Base-by-base conservation (phyloP, 2,888 invertebrate species). In the Dusona sp. region DNA sequence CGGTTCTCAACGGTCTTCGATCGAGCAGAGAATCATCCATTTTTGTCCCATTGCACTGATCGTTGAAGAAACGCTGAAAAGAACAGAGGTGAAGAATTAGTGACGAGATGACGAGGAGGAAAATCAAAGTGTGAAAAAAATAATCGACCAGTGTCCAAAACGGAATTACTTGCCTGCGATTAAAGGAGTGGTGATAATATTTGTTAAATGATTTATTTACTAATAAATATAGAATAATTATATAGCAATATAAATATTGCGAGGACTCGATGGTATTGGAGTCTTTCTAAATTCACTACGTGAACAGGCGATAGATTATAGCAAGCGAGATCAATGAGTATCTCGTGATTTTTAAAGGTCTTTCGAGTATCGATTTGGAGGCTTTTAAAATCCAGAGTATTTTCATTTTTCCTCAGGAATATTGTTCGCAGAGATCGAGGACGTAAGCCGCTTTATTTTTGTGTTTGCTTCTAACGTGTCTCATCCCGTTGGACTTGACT, bases 391-490 rank as follows among this genome's bases (percentile, higher is more conserved):
- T 16, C 13, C 16, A 25, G 29, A 16, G 4, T 1, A n/a, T 29
- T 16, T n/a, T n/a, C 22, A 9, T 54, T 22, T 25, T 57, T 3
- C 25, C 25, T 61, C 61, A 61, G 0, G 6, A 29, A 61, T 16
- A 33, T 13, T 42, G 42, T 75, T 70, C 61, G 51, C 13, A 74
- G 48, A 83, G 61, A 36, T 92, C 92, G 36, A 92, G 85, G n/a
- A 91, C 90, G 73, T 90, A 92, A 67, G 90, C 88, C 19, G 88
- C 85, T 38, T 84, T 84, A 42, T 90, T 87, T 29, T 86, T 88
- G 88, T 92, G 92, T 42, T 88, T 88, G n/a, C 90, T 89, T 73
- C 91, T 89, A 42, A 92, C 89, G 86, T 93, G 93, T 77, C 91
- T 90, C 79, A 89, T 90, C 54, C 91, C 90, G 84, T 93, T 92